Conservation (phyloP, 1,140 invertebrate genomes). For the Medauroidea extradentata region DNA sequence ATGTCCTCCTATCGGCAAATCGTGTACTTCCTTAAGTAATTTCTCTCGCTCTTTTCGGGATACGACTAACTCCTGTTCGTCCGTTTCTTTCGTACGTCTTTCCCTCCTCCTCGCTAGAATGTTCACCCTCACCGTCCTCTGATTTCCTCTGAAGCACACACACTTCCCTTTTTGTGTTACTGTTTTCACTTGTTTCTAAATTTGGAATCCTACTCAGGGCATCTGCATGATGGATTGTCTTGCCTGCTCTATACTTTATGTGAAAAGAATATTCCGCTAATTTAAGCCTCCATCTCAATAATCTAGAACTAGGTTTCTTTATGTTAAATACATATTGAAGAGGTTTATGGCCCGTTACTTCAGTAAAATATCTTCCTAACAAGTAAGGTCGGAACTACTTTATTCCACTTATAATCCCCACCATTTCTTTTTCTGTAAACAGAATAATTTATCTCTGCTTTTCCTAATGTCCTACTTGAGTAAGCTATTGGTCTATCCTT, state of each 20-base stretch:
- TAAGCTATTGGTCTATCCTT: slow-evolving; percentile 29
- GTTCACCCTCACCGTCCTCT: too few species aligned
- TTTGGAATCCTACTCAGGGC: not conserved
- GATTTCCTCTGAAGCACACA: too few species aligned
- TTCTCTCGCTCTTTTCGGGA: too few species aligned
- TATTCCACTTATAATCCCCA: slow-evolving; percentile 22
- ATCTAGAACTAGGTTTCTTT: slow-evolving; percentile 20
- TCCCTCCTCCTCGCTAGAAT: too few species aligned
- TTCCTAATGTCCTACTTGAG: slow-evolving; percentile 29
- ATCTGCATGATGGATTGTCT: not conserved
- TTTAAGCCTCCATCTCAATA: slow-evolving; percentile 33
- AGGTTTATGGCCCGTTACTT: too few species aligned
- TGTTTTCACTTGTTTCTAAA: too few species aligned
- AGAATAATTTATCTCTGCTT: slow-evolving; percentile 23
- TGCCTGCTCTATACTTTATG: slow-evolving; percentile 26
- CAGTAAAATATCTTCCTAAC: slow-evolving; percentile 20
- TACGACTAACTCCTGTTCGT: too few species aligned
- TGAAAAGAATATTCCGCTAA: slow-evolving; percentile 37
- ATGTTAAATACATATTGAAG: slow-evolving; percentile 30
- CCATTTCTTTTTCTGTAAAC: slow-evolving; percentile 27
- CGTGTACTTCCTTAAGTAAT: too few species aligned
- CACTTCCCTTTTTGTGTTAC: not conserved
- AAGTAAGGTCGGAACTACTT: slow-evolving; percentile 25
- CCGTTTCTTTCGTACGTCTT: too few species aligned
- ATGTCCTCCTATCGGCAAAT: too few species aligned